A percentile compares a stretch with the other conserved stretches of the same genome.
These are phyloP conservation scores for Cranoglanis bouderius DNA, from an alignment of 2,113 vertebrate genomes.

Conservation along the genomic window DNA sequence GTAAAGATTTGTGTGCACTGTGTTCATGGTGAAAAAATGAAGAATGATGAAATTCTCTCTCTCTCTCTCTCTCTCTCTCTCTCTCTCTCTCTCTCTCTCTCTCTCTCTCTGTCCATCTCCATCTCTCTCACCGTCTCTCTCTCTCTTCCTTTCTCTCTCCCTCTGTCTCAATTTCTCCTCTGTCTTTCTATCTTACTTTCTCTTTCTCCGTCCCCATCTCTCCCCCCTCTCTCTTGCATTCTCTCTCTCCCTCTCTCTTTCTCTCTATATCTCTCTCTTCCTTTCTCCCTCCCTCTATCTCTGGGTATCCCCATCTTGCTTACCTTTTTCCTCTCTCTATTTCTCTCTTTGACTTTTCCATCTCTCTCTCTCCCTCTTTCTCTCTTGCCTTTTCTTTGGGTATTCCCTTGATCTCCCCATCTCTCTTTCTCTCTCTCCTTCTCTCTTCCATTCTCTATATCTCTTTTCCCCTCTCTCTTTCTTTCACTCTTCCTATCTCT, in stretches of 20 bases:
- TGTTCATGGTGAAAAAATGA: neutral
- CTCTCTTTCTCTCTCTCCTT: neutral
- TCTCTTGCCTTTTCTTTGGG: too few relatives aligned
- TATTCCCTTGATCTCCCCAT: too few relatives aligned
- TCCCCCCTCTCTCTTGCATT: neutral
- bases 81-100: conserved; percentile 1
- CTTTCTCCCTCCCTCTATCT: neutral
- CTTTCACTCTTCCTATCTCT: neutral
- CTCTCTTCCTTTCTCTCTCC: neutral
- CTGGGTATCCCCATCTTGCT: neutral
- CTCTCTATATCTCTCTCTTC: too few relatives aligned
- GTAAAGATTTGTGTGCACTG: conserved; percentile 19
- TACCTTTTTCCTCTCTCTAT: neutral
- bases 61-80: neutral
- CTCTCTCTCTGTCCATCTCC: neutral
- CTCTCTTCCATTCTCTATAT: neutral
- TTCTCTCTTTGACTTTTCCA: neutral
- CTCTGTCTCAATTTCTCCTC: neutral
- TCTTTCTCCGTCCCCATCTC: neutral
- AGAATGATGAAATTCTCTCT: neutral
- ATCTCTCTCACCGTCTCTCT: neutral
- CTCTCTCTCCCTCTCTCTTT: neutral
- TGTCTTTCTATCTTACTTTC: neutral
- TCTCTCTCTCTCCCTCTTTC: neutral
- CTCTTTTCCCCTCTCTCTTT: neutral